Evolutionary conservation across 2,888 invertebrate species (phyloP).

Genomic region (Bellardia pandia): DNA sequence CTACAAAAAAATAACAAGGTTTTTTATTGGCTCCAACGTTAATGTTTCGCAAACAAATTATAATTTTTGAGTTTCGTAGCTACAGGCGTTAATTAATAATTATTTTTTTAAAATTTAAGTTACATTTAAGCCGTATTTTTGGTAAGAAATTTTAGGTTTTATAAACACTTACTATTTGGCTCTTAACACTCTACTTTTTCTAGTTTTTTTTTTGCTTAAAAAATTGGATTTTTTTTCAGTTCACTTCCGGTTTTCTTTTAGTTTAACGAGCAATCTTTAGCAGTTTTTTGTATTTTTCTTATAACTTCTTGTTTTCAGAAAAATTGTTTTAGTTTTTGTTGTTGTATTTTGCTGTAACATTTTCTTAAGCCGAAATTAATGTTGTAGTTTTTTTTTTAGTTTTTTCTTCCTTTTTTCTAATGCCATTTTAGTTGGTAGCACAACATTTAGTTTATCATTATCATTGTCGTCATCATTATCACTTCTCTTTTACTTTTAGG

Average conservation of each 20-base stretch:
- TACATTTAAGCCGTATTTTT: not conserved
- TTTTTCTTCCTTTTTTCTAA: not conserved
- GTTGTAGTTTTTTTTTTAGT: not conserved
- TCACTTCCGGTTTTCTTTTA: conserved; percentile 32
- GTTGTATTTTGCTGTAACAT: conserved; percentile 11
- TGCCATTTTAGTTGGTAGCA: conserved; percentile 48
- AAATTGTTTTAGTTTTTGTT: not conserved
- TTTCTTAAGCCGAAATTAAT: conserved; percentile 68
- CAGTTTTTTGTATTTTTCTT: not conserved
- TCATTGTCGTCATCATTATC: conserved; percentile 49
- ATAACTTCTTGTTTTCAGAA: not conserved
- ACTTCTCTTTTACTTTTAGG: conserved; percentile 10
- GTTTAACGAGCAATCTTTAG: conserved; percentile 52
- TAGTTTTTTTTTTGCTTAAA: not conserved
- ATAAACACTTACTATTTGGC: conserved; percentile 16
- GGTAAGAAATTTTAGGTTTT: not conserved
- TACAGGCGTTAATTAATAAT: not conserved
- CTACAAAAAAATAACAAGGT: conserved; percentile 40
- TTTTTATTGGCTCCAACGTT: not conserved
- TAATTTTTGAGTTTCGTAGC: not conserved
- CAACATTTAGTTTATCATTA: conserved; percentile 60
- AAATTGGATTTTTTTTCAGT: not conserved
- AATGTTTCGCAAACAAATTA: not conserved
- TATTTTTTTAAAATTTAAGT: too few species aligned
- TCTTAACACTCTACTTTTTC: conserved; percentile 5